Evolutionary conservation across 2,888 invertebrate species (phyloP).

Genomic region (Oscheius sp.): DNA sequence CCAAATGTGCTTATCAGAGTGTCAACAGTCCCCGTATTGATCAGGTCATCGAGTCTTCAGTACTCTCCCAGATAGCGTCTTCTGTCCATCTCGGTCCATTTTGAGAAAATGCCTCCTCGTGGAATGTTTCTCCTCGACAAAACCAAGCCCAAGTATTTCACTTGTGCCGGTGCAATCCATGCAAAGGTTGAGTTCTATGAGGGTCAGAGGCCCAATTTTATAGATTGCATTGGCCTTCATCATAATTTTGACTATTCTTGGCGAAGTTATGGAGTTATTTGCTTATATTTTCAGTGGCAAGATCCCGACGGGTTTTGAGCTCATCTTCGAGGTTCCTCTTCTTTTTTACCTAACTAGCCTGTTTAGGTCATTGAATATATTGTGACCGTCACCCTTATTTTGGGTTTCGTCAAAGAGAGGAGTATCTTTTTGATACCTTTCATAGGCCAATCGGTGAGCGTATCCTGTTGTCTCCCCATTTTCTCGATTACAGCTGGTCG

Average conservation of each 20-base stretch:
- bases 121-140: constrained; percentile 48
- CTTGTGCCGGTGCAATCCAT: constrained; percentile 42
- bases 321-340: constrained; percentile 2
- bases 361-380: constrained; percentile 42
- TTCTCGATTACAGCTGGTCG: constrained; percentile 40
- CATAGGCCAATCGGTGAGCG: constrained; percentile 44
- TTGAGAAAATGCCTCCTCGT: neutral
- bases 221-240: constrained; percentile 46
- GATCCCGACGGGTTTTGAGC: constrained; percentile 36
- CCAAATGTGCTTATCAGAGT: constrained; percentile 24
- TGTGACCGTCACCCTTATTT: constrained; percentile 39
- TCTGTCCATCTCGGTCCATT: neutral
- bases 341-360: neutral
- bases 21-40: constrained; percentile 30
- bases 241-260: constrained; percentile 39
- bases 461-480: too few species aligned
- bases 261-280: constrained; percentile 44
- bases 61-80: neutral
- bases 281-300: constrained; percentile 43
- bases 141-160: constrained; percentile 48
- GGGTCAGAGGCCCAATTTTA: neutral
- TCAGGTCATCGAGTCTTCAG: neutral
- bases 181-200: constrained; percentile 40
- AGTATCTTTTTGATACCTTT: constrained; percentile 42
- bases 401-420: constrained; percentile 43